These are phyloP conservation scores for Arbacia lixula DNA, from an alignment of 53 echinoderm and acorn worm genomes.

Conservation along the genomic window DNA sequence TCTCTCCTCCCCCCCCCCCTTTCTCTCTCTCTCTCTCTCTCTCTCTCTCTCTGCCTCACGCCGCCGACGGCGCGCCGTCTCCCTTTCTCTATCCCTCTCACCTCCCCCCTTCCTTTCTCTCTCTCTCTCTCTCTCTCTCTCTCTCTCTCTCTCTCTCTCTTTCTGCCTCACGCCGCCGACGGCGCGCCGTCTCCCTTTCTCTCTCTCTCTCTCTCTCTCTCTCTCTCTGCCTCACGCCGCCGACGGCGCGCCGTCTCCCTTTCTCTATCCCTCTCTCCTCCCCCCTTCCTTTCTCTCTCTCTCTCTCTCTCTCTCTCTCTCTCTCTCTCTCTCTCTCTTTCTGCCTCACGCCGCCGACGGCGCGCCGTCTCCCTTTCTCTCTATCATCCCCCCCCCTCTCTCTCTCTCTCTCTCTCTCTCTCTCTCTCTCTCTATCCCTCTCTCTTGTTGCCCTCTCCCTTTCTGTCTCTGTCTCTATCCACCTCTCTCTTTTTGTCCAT, in stretches of 20 bases:
- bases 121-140: neutral
- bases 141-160: neutral
- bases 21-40: neutral
- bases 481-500: neutral
- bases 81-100: neutral
- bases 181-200: neutral
- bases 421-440: neutral
- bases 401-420: neutral
- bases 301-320: neutral
- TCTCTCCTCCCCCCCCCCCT: neutral
- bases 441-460: neutral
- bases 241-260: no score
- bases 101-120: neutral
- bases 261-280: neutral
- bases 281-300: neutral
- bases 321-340: neutral
- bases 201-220: neutral
- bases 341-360: neutral
- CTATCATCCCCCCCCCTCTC: neutral
- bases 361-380: neutral
- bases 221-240: neutral
- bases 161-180: no score
- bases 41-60: neutral
- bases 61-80: no score
- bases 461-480: neutral